These are phyloP conservation scores for Elachura formosa DNA, from an alignment of 2,113 vertebrate genomes.

Conservation along the genomic window DNA sequence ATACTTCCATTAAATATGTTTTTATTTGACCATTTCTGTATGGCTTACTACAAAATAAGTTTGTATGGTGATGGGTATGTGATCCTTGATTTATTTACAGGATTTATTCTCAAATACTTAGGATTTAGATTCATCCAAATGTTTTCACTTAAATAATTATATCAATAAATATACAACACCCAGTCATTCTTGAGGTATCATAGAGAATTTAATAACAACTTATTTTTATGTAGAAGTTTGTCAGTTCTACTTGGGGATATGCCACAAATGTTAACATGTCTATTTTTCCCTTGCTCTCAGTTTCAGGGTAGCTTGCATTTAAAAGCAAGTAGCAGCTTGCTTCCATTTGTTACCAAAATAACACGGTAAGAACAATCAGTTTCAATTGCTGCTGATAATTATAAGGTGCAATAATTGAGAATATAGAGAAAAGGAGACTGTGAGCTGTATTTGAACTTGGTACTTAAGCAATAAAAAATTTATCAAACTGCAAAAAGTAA, in stretches of 20 bases:
- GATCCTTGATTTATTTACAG: background rate
- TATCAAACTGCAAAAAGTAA: slow-evolving; percentile 65
- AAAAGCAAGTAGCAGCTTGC: slow-evolving; percentile 42
- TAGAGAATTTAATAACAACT: background rate
- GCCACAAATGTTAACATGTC: background rate
- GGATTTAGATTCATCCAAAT: background rate
- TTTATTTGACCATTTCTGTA: background rate
- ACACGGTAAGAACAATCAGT: slow-evolving; percentile 10
- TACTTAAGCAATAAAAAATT: slow-evolving; percentile 67
- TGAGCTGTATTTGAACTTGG: slow-evolving; percentile 60
- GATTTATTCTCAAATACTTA: background rate
- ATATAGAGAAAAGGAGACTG: slow-evolving; percentile 28
- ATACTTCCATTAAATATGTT: background rate
- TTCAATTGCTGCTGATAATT: slow-evolving; percentile 61
- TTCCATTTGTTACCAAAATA: slow-evolving; percentile 58
- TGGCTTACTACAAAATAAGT: background rate
- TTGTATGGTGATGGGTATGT: background rate
- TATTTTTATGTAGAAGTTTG: background rate
- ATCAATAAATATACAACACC: background rate
- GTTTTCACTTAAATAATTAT: background rate
- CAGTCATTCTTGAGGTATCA: background rate
- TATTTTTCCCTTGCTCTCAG: background rate
- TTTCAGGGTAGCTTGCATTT: background rate
- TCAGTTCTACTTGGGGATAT: background rate
- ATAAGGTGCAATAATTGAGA: slow-evolving; percentile 53